A percentile compares a stretch with the other conserved stretches of the same genome.
phyloP scores from a whole-genome alignment of 2,113 vertebrate species.

The Triplophysa siluroides region DNA sequence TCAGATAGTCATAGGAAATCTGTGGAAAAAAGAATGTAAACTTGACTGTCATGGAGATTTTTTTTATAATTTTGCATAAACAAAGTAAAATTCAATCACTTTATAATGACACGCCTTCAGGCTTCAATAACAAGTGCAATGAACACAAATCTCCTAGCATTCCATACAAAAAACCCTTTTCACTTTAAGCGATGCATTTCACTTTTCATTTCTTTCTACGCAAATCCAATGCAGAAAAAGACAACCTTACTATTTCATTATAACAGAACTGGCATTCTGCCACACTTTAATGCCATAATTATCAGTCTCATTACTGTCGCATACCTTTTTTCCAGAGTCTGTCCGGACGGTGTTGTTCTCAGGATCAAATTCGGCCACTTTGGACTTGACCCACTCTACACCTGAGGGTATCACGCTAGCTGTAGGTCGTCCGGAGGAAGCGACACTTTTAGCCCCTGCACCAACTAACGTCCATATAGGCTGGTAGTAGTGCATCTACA shows the following conservation, averaged over 20 bases:
- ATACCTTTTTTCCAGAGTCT: slow-evolving; percentile 81
- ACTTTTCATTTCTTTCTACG: neutral
- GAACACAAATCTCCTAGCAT: neutral
- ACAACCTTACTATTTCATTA: neutral
- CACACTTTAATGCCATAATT: neutral
- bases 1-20: slow-evolving; percentile 94
- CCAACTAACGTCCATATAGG: slow-evolving; percentile 96
- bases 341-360: slow-evolving; percentile 82
- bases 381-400: slow-evolving; percentile 89
- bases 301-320: neutral
- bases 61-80: no score
- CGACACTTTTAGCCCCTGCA: slow-evolving; percentile 85
- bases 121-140: neutral
- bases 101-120: neutral
- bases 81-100: no score
- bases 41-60: no score
- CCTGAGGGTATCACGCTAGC: slow-evolving; percentile 83
- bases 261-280: neutral
- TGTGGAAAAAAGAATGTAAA: slow-evolving; percentile 56
- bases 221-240: neutral
- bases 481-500: slow-evolving; percentile 92
- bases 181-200: neutral
- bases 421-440: slow-evolving; percentile 78
- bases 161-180: neutral
- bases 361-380: slow-evolving; percentile 83